Evolutionary conservation across 2,888 invertebrate genomes (phyloP).

Genomic region (Patella depressa): DNA sequence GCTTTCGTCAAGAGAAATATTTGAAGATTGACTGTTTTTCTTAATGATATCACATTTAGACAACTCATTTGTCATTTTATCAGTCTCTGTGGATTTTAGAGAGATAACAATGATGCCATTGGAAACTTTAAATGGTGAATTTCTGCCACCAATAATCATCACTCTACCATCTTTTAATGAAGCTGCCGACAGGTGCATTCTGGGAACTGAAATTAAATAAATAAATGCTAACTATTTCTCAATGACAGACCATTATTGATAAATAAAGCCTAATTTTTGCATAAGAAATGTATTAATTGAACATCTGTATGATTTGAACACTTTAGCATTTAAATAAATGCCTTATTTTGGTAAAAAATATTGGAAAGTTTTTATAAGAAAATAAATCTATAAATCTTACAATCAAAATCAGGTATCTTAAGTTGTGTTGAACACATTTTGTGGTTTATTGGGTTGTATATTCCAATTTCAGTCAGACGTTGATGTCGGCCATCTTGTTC

Average conservation of each 20-base stretch:
- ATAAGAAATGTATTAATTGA: background rate
- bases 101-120: background rate
- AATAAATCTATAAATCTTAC: constrained; percentile 24
- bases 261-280: background rate
- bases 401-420: constrained; percentile 26
- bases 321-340: too few species aligned
- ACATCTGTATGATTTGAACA: background rate
- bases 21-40: background rate
- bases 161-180: constrained; percentile 48
- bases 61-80: background rate
- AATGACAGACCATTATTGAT: too few species aligned
- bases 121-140: constrained; percentile 60
- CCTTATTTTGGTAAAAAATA: too few species aligned
- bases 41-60: background rate
- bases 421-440: constrained; percentile 34
- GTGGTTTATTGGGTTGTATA: constrained; percentile 41
- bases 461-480: constrained; percentile 50
- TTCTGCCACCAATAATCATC: constrained; percentile 69
- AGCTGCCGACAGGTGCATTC: constrained; percentile 59
- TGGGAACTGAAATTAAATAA: constrained; percentile 46
- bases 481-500: constrained; percentile 58
- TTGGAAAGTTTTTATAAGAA: background rate
- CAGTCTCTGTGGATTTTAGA: background rate
- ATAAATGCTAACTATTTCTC: background rate
- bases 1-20: background rate